phyloP scores from a whole-genome alignment of 2,888 invertebrate species.

The Caenorhabditis uteleia region DNA sequence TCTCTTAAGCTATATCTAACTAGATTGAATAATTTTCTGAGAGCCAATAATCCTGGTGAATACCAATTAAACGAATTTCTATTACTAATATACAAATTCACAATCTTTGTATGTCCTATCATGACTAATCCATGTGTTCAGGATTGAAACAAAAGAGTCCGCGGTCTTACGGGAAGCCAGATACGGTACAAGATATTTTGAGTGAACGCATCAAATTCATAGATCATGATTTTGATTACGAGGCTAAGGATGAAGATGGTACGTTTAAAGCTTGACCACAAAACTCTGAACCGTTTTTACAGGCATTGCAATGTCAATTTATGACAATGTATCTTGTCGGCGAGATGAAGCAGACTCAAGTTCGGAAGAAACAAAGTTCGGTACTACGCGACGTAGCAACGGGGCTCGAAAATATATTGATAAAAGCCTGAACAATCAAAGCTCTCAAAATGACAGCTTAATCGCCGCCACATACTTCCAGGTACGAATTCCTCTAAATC shows the following conservation, averaged over 20 bases:
- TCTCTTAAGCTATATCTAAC: no score
- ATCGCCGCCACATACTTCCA: conserved; percentile 36
- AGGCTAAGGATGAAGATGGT: conserved; percentile 34
- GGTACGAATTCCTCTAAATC: no score
- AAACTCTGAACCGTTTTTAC: conserved; percentile 13
- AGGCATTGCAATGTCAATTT: conserved; percentile 41
- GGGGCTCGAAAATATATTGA: conserved; percentile 26
- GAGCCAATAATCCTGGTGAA: background rate
- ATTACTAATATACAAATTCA: background rate
- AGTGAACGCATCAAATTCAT: conserved; percentile 40
- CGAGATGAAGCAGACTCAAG: conserved; percentile 31
- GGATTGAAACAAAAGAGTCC: conserved; percentile 32
- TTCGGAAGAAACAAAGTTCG: conserved; percentile 33
- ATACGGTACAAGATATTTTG: conserved; percentile 35
- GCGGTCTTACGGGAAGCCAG: conserved; percentile 21
- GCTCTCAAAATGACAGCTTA: conserved; percentile 18
- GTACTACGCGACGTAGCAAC: conserved; percentile 9
- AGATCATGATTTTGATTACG: conserved; percentile 36
- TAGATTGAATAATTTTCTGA: no score
- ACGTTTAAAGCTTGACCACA: background rate
- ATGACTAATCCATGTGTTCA: conserved; percentile 12
- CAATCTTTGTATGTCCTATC: background rate
- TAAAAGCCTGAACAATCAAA: conserved; percentile 15
- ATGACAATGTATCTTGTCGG: conserved; percentile 37
- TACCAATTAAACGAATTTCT: background rate